Evolutionary conservation across 2,888 invertebrate species (phyloP).

Genomic region (Sinohyriopsis cumingii): DNA sequence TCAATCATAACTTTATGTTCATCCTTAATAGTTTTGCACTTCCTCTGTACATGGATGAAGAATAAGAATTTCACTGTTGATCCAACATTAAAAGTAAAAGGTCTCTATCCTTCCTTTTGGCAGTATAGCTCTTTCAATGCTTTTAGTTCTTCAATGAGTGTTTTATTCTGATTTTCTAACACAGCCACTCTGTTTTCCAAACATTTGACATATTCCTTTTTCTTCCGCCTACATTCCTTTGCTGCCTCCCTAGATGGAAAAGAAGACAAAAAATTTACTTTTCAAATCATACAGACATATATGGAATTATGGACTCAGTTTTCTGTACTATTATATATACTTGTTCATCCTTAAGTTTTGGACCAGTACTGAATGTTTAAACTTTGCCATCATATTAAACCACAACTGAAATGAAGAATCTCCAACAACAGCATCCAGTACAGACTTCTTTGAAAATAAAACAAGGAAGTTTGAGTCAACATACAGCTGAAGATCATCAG

Average conservation of each 20-base stretch:
- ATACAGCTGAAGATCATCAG: too few relatives aligned
- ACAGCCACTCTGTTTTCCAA: conserved; percentile 99
- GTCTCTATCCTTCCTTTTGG: conserved; percentile 68
- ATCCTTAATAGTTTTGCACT: too few relatives aligned
- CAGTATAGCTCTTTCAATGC: conserved; percentile 98
- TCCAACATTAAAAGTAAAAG: too few relatives aligned
- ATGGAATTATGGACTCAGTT: background rate
- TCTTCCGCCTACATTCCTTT: conserved; percentile 97
- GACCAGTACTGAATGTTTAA: background rate
- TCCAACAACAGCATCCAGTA: too few relatives aligned
- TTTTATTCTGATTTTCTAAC: conserved; percentile 99
- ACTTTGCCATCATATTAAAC: too few relatives aligned
- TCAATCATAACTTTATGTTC: too few relatives aligned
- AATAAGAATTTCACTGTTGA: too few relatives aligned
- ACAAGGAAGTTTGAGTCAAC: too few relatives aligned
- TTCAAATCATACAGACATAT: background rate
- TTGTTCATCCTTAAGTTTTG: background rate
- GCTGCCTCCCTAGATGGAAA: conserved; percentile 88
- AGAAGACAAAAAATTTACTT: conserved; percentile 5
- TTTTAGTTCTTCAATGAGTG: conserved; percentile 98
- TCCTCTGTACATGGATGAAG: too few relatives aligned
- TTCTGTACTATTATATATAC: background rate
- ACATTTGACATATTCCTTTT: conserved; percentile 99
- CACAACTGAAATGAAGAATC: too few relatives aligned
- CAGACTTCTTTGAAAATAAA: too few relatives aligned